These are phyloP conservation scores for Acronicta psi DNA, from an alignment of 2,888 invertebrate genomes.

Conservation along the genomic window DNA sequence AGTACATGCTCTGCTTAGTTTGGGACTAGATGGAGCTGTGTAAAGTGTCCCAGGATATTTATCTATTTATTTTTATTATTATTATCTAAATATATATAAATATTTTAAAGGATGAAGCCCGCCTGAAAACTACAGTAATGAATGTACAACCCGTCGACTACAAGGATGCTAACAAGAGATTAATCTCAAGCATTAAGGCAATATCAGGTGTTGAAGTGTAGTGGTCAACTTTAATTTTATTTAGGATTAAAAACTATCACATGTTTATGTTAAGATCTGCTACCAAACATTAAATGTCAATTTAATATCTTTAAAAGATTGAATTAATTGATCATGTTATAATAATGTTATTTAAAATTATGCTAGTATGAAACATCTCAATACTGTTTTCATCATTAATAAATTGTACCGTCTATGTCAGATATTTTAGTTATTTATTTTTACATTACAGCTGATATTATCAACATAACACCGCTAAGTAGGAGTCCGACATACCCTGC, in stretches of 20 bases:
- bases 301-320: conserved; percentile 18
- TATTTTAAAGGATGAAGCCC: conserved; percentile 92
- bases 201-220: conserved; percentile 89
- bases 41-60: no score
- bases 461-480: no score
- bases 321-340: conserved; percentile 48
- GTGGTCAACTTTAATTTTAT: conserved; percentile 15
- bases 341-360: conserved; percentile 37
- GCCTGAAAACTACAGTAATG: conserved; percentile 93
- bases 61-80: no score
- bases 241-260: conserved; percentile 2
- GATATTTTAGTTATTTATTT: conserved; percentile 7
- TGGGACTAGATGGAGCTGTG: no score
- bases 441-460: no score
- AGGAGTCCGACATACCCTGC: no score
- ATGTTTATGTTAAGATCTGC: not conserved
- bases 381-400: conserved; percentile 21
- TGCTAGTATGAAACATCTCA: conserved; percentile 24
- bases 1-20: no score
- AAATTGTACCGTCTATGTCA: conserved; percentile 17
- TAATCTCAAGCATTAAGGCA: conserved; percentile 92
- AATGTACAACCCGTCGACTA: conserved; percentile 92
- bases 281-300: conserved; percentile 4
- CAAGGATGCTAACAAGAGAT: conserved; percentile 92
- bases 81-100: not conserved